Evolutionary conservation across 2,797 vertebrate genomes (phyloP).

Genomic region (Rhinoraja longicauda): DNA sequence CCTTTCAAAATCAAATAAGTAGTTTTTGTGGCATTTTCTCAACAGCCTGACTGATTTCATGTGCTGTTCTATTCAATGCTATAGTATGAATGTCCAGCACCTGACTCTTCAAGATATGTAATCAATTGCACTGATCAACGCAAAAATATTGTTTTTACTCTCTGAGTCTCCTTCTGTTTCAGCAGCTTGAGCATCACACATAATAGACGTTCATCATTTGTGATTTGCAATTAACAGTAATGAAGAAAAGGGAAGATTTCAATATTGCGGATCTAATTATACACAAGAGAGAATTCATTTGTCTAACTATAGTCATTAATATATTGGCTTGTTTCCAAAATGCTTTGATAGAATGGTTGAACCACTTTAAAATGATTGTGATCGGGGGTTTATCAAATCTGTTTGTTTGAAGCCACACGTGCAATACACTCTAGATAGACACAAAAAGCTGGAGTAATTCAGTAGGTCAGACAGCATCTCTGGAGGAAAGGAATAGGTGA

Average conservation of each 20-base stretch:
- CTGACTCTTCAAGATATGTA: background rate
- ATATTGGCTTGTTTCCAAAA: background rate
- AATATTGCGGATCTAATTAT: background rate
- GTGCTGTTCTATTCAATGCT: background rate
- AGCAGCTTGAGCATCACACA: background rate
- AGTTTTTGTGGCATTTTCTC: background rate
- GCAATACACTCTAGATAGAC: too few relatives aligned
- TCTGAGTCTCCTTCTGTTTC: background rate
- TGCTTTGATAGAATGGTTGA: background rate
- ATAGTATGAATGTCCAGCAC: background rate
- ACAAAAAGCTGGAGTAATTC: too few relatives aligned
- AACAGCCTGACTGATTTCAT: background rate
- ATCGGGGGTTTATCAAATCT: background rate
- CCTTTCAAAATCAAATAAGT: too few relatives aligned
- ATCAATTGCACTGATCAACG: background rate
- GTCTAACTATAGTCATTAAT: background rate
- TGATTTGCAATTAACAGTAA: slow-evolving; percentile 15
- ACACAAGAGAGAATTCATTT: background rate
- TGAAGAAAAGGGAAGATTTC: background rate
- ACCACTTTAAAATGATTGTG: background rate
- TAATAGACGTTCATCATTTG: background rate
- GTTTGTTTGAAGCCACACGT: background rate
- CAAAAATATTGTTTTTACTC: background rate
- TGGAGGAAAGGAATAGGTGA: too few relatives aligned
- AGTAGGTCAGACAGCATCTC: too few relatives aligned